phyloP scores from a whole-genome alignment of 2,888 invertebrate genomes.

The Pyrrhosoma nymphula region DNA sequence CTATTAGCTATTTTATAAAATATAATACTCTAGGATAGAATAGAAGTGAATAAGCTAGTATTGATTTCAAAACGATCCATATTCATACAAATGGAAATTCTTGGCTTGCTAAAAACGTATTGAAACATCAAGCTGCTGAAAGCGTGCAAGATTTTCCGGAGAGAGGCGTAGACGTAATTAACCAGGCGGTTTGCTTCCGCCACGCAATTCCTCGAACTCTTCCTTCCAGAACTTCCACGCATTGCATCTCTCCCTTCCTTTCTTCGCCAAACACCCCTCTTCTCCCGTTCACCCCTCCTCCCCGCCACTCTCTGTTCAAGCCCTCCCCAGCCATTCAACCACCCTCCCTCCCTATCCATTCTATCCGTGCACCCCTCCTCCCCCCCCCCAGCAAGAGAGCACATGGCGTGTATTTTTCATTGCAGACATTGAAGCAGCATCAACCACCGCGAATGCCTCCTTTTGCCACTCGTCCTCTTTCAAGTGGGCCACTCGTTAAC shows the following conservation, averaged over 20 bases:
- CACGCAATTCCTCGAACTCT: neutral
- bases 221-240: neutral
- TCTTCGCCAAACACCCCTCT: neutral
- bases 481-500: constrained; percentile 36
- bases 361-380: neutral
- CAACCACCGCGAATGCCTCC: neutral
- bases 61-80: too few relatives aligned
- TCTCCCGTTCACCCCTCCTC: neutral
- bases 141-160: neutral
- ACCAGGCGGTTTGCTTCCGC: neutral
- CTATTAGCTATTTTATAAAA: too few relatives aligned
- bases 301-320: neutral
- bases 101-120: neutral
- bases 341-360: neutral
- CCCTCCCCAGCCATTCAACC: neutral
- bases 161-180: neutral
- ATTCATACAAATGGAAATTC: neutral
- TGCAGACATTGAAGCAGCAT: constrained; percentile 31
- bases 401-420: constrained; percentile 11
- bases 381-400: neutral
- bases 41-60: too few relatives aligned
- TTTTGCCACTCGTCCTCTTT: neutral
- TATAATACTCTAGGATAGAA: too few relatives aligned
- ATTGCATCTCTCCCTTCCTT: neutral
- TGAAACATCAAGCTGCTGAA: too few relatives aligned